These are phyloP conservation scores for Callitettix versicolor DNA, from an alignment of 1,140 invertebrate genomes.

Conservation along the genomic window DNA sequence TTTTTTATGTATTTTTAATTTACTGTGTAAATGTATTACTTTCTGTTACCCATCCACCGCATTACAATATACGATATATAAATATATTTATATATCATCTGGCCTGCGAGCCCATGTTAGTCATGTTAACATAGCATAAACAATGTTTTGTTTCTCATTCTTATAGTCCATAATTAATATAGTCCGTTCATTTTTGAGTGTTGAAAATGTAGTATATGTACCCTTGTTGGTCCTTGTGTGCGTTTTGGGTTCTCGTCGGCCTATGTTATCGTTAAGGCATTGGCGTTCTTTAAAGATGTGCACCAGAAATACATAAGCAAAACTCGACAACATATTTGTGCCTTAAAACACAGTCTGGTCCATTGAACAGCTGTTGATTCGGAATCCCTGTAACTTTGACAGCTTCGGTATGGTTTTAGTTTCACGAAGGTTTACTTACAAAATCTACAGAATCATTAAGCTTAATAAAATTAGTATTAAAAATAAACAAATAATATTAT, in stretches of 20 bases:
- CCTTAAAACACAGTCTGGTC: too few relatives aligned
- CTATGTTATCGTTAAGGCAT: conserved; percentile 18
- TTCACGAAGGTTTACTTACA: too few relatives aligned
- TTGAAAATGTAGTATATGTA: conserved; percentile 25
- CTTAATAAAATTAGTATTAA: too few relatives aligned
- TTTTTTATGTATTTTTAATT: conserved; percentile 26
- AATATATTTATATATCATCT: conserved; percentile 6
- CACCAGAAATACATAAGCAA: conserved; percentile 5
- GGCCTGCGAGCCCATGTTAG: conserved; percentile 9
- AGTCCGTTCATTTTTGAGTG: conserved; percentile 24
- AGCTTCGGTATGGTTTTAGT: too few relatives aligned
- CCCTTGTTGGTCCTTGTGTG: conserved; percentile 17
- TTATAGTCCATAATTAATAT: conserved; percentile 22
- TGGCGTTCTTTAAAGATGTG: not conserved
- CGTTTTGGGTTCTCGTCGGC: conserved; percentile 15
- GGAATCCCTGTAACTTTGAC: too few relatives aligned
- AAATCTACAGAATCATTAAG: too few relatives aligned
- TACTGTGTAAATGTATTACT: conserved; percentile 11
- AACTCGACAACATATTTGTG: too few relatives aligned
- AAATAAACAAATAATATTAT: too few relatives aligned
- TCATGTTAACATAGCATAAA: conserved; percentile 17
- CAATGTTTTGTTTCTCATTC: conserved; percentile 16
- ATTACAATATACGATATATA: conserved; percentile 17
- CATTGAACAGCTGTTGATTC: too few relatives aligned
- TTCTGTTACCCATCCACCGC: conserved; percentile 13